Conservation (phyloP, 2,113 vertebrate genomes). For the Charadrius vociferus region DNA sequence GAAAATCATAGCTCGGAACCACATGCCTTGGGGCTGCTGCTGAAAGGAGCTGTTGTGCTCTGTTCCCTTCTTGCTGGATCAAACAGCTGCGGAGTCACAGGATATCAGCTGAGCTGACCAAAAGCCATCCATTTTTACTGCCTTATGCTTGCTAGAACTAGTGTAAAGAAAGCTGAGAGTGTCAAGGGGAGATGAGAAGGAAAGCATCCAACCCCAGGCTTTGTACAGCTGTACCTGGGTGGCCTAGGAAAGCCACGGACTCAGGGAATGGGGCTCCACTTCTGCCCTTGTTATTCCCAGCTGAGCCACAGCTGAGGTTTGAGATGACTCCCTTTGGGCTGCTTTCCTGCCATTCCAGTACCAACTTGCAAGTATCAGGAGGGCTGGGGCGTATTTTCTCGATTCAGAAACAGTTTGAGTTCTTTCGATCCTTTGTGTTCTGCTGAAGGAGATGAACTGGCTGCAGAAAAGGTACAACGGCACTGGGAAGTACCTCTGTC, state of each 20-base stretch:
- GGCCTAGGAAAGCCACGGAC: not conserved
- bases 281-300: not conserved
- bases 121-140: not conserved
- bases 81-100: not conserved
- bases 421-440: slow-evolving; percentile 17
- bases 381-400: not conserved
- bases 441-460: not conserved
- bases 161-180: not conserved
- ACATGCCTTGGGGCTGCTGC: not conserved
- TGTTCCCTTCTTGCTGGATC: not conserved
- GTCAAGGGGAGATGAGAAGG: not conserved
- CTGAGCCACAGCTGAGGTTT: not conserved
- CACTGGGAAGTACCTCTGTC: not conserved
- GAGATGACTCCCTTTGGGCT: not conserved
- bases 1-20: not conserved
- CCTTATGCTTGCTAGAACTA: not conserved
- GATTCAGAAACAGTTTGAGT: slow-evolving; percentile 25
- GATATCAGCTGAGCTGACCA: not conserved
- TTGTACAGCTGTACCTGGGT: not conserved
- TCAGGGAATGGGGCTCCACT: not conserved
- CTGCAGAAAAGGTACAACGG: not conserved
- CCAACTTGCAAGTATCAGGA: not conserved
- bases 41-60: not conserved
- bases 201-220: not conserved
- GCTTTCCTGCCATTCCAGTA: not conserved